Percentiles rank a stretch among this genome's conserved stretches.
These are phyloP conservation scores for Leptinotarsa undecemlineata DNA, from an alignment of 1,140 invertebrate genomes.

Conservation along the genomic window DNA sequence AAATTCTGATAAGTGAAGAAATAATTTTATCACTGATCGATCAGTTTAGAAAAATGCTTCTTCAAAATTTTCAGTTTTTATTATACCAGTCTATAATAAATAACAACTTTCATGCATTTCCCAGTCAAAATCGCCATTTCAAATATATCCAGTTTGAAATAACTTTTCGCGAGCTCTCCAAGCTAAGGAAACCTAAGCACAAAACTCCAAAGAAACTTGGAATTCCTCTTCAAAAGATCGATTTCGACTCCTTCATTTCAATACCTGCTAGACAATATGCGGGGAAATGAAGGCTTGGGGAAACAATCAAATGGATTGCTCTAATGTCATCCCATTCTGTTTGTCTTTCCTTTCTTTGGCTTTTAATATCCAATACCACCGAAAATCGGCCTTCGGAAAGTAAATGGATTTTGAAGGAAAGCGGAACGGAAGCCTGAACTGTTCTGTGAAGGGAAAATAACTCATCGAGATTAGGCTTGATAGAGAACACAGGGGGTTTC, in stretches of 20 bases:
- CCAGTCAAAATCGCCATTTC: no score
- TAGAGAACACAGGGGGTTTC: neutral
- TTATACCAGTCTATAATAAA: no score
- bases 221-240: constrained; percentile 20
- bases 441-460: neutral
- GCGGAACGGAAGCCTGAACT: neutral
- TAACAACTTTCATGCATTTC: no score
- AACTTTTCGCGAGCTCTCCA: no score
- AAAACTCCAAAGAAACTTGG: constrained; percentile 18
- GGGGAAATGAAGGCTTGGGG: constrained; percentile 27
- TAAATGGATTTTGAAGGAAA: neutral
- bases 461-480: neutral
- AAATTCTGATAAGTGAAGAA: no score
- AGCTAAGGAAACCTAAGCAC: no score
- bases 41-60: no score
- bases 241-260: constrained; percentile 24
- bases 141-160: no score
- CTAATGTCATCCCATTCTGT: constrained; percentile 31
- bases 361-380: constrained; percentile 30
- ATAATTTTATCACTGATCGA: no score
- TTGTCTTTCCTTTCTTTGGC: constrained; percentile 28
- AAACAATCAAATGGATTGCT: constrained; percentile 29
- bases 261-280: constrained; percentile 31
- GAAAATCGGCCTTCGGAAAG: constrained; percentile 11
- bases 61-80: no score